Conservation (phyloP, 2,797 vertebrate genomes). For the Chrosomus eos region DNA sequence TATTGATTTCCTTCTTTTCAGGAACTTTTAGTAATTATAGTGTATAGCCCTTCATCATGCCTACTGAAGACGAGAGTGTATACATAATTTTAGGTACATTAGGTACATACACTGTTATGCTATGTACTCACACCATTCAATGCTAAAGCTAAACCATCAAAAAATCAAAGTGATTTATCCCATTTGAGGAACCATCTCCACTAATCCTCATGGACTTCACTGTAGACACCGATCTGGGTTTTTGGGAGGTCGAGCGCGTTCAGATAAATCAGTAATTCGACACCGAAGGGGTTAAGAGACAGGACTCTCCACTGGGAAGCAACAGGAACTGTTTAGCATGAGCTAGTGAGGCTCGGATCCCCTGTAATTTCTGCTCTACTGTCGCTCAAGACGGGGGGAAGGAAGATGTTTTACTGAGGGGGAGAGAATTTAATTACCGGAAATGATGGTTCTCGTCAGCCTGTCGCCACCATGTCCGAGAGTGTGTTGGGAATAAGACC, state of each 20-base stretch:
- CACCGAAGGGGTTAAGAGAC: slow-evolving; percentile 63
- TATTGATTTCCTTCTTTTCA: neutral
- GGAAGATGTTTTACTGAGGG: slow-evolving; percentile 51
- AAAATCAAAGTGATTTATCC: slow-evolving; percentile 9
- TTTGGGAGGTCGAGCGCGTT: slow-evolving; percentile 52
- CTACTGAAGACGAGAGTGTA: neutral
- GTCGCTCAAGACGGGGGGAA: slow-evolving; percentile 14
- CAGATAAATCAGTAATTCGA: slow-evolving; percentile 63
- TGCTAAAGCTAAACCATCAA: neutral
- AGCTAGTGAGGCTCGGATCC: slow-evolving; percentile 45
- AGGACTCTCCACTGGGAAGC: slow-evolving; percentile 58
- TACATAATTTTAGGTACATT: neutral
- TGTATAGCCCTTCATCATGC: neutral
- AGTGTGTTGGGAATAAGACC: slow-evolving; percentile 60
- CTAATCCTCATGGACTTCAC: slow-evolving; percentile 38
- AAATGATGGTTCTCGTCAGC: slow-evolving; percentile 61
- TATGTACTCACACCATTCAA: neutral
- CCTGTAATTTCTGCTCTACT: slow-evolving; percentile 21
- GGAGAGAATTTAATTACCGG: slow-evolving; percentile 56
- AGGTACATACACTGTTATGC: neutral
- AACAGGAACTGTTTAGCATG: slow-evolving; percentile 62
- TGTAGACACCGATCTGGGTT: slow-evolving; percentile 43
- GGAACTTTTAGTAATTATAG: neutral
- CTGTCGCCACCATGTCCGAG: slow-evolving; percentile 56
- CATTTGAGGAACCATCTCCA: slow-evolving; percentile 7